Base-by-base conservation (phyloP, 1,140 invertebrate genomes). In the Muscidifurax raptorellus region DNA sequence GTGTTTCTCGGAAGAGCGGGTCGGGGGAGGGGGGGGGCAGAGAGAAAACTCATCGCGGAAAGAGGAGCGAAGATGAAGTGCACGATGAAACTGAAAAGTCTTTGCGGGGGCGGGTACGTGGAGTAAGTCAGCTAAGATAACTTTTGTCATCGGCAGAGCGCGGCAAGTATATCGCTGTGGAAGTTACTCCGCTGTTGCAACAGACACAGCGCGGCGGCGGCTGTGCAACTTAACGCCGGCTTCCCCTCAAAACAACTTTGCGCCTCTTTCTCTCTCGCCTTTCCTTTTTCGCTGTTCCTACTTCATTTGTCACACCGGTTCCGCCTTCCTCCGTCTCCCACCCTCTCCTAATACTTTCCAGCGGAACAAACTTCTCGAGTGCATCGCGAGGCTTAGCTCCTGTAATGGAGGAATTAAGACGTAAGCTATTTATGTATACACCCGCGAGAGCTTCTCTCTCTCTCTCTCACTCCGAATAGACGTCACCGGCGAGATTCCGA, bases 91-190 rank as follows among this genome's bases (percentile, higher is more conserved):
- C 52, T 59, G 52, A n/a, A 59, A 59, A 59, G 52, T 59, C 52
- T 18, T 77, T 87, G 44, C n/a, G 82, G 52, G 32, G 25, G 36
- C n/a, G 47, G 74, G 69, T 83, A n/a, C 71, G 25, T 66, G 71
- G 86, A 85, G 83, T 85, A 86, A 87, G 85, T 86, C 79, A 74
- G 66, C 77, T 52, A 69, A 85, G 66, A 71, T 44, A 86, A 88
- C 83, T 88, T 88, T 88, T 85, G 86, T 86, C 85, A 79, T 80
- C 80, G 81, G 77, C 81, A 79, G 74, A 76, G 36, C 7, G 36
- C 7, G 7, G 78, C 82, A 28, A 86, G 86, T 86, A 85, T 87
- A 85, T 83, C 72, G 81, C 86, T 87, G 47, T 5, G 52, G 83
- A 86, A 87, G 87, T 88, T 88, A 47, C 47, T n/a, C 52, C n/a